Evolutionary conservation across 2,113 vertebrate genomes (phyloP), one percentile per base, ranked within the genome.

Genomic region (Sebastes fasciatus): DNA sequence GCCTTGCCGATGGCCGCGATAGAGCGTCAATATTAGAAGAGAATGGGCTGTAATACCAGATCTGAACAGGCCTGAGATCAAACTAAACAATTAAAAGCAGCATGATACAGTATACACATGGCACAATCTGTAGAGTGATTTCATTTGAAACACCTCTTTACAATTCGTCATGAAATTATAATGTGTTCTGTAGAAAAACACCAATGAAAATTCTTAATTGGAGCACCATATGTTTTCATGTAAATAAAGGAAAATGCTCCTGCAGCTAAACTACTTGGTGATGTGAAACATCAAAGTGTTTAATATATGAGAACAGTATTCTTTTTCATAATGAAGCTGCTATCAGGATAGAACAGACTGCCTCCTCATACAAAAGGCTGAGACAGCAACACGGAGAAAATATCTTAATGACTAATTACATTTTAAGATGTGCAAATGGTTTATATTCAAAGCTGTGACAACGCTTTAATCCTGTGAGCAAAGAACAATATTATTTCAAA

Each of bases 361-460:
- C 74, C 60, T 74, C 55, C 66, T 69, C 62, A 11, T 34, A 90
- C 84, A 92, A 90, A 86, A 75, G 83, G 78, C 86, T 77, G 74
- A 78, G 75, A 61, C 81, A 49, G 91, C 84, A 89, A 80, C 86
- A 85, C 21, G 52, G 63, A 77, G 67, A 67, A 91, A 89, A 86
- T 71, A 88, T 92, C 90, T 89, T 82, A 86, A 84, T 90, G 86
- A 92, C 80, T 92, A 93, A 92, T 92, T 92, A 91, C 87, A 86
- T 90, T 92, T 90, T 81, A 89, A 90, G 86, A 89, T 86, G 89
- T 89, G 79, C 69, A 92, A 92, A 91, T 79, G 81, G 77, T 87
- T 86, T 83, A 79, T 84, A 78, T 85, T 88, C 84, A 89, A 90
- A 84, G 86, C 84, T 19, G 57, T 21, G 83, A 68, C 72, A 73